These are phyloP conservation scores for Geotrupes spiniger DNA, from an alignment of 2,888 invertebrate species.

Conservation along the genomic window DNA sequence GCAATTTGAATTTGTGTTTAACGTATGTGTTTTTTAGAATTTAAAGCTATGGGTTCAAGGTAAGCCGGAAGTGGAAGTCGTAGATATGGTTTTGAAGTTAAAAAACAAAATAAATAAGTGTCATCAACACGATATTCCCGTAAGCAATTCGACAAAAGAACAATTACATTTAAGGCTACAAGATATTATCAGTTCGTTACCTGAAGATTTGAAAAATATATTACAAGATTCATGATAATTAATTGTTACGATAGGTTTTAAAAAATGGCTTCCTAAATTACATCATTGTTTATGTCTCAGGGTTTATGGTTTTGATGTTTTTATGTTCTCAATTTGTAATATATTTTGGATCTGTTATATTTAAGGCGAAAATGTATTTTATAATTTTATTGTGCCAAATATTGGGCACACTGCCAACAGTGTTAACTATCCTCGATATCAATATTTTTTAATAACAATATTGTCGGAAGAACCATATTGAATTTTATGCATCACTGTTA, in stretches of 20 bases:
- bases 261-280: too few species aligned
- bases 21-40: constrained; percentile 59
- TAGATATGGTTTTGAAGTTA: constrained; percentile 93
- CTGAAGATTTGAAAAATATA: constrained; percentile 84
- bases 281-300: too few species aligned
- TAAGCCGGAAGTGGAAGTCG: constrained; percentile 94
- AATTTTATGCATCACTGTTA: too few species aligned
- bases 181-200: constrained; percentile 77
- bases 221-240: constrained; percentile 57
- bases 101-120: constrained; percentile 76
- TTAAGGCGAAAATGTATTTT: too few species aligned
- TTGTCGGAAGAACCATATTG: too few species aligned
- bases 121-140: constrained; percentile 53
- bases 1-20: constrained; percentile 7
- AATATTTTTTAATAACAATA: constrained; percentile 7
- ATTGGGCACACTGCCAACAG: constrained; percentile 3
- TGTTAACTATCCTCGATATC: background rate
- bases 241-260: constrained; percentile 15
- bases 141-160: constrained; percentile 63
- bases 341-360: too few species aligned
- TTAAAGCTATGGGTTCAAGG: constrained; percentile 86
- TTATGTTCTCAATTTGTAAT: too few species aligned
- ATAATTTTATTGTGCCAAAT: background rate
- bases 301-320: too few species aligned
- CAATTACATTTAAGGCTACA: constrained; percentile 69